Conservation (phyloP, 2,888 invertebrate species). For the Galerucella calmariensis region DNA sequence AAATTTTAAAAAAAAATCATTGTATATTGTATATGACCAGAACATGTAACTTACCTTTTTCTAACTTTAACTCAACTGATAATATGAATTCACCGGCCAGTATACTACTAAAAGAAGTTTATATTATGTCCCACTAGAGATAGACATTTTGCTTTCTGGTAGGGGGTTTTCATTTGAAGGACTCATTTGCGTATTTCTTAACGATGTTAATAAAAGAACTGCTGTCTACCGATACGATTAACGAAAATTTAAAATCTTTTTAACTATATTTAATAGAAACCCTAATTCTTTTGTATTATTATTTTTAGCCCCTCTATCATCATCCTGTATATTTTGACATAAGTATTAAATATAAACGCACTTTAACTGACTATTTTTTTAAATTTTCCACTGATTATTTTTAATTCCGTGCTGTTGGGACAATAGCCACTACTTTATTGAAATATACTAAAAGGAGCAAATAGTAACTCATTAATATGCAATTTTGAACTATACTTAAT, state of each 20-base stretch:
- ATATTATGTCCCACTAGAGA: constrained; percentile 15
- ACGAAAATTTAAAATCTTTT: not conserved
- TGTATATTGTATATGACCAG: too few relatives aligned
- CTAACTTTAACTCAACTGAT: not conserved
- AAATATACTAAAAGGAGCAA: not conserved
- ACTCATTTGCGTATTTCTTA: constrained; percentile 23
- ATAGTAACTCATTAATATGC: not conserved
- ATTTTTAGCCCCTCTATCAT: too few relatives aligned
- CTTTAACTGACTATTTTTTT: too few relatives aligned
- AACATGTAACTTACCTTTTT: not conserved
- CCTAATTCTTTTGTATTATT: too few relatives aligned
- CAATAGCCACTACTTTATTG: not conserved
- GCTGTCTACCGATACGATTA: not conserved
- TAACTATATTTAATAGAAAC: too few relatives aligned
- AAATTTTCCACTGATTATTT: too few relatives aligned
- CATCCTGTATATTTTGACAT: too few relatives aligned
- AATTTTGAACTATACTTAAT: not conserved
- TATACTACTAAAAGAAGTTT: constrained; percentile 23
- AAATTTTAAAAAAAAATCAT: too few relatives aligned
- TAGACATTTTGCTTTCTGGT: constrained; percentile 31
- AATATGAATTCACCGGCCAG: not conserved
- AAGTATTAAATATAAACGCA: too few relatives aligned
- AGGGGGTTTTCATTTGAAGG: constrained; percentile 31
- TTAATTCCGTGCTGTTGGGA: not conserved
- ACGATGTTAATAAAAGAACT: constrained; percentile 11